These are phyloP conservation scores for Tragulus kanchil DNA, from an alignment of 2,113 vertebrate genomes.

Conservation along the genomic window DNA sequence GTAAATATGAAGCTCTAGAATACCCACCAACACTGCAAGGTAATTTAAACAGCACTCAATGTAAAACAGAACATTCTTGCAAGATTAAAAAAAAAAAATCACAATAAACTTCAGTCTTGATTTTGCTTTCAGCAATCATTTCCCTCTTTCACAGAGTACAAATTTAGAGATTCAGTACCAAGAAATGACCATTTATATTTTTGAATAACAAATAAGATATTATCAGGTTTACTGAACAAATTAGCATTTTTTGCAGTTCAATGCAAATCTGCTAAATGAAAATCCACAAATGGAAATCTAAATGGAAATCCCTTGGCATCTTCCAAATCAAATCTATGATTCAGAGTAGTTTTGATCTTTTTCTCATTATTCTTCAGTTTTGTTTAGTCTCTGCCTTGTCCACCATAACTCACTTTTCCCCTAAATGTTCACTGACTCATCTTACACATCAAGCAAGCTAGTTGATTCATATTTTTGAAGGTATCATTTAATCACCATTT, in stretches of 20 bases:
- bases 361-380: conserved; percentile 21
- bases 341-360: neutral
- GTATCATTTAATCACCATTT: conserved; percentile 42
- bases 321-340: conserved; percentile 23
- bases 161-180: neutral
- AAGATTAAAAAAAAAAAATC: neutral
- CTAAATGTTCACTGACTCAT: neutral
- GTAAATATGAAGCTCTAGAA: neutral
- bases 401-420: neutral
- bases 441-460: conserved; percentile 30
- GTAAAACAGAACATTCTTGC: conserved; percentile 43
- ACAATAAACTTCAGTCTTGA: neutral
- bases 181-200: neutral
- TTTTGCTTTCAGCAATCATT: conserved; percentile 39
- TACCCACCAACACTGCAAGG: neutral
- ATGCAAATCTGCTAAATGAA: conserved; percentile 7
- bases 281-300: neutral
- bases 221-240: neutral
- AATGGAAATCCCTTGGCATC: neutral
- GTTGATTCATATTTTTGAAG: neutral
- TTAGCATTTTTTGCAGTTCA: neutral
- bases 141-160: neutral
- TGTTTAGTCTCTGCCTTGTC: conserved; percentile 21
- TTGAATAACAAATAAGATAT: conserved; percentile 42
- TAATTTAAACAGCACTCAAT: neutral